phyloP scores from a whole-genome alignment of 2,888 invertebrate genomes.

The Eilema caniola region DNA sequence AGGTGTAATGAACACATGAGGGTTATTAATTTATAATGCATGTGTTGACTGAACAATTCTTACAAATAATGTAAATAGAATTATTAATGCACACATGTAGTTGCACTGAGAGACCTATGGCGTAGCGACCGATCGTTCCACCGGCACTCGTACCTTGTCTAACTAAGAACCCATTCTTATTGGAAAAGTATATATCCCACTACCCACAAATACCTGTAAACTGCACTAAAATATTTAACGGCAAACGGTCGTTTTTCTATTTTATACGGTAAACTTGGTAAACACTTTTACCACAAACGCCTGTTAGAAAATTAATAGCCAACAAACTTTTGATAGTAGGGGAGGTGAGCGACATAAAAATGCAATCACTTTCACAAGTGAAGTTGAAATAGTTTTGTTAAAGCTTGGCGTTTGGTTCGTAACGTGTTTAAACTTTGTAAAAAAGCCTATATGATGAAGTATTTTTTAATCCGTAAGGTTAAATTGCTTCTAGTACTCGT shows the following conservation, averaged over 20 bases:
- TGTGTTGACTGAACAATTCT: background rate
- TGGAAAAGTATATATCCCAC: background rate
- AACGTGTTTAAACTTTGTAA: too few species aligned
- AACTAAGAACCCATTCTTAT: background rate
- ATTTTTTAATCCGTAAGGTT: too few species aligned
- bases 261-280: background rate
- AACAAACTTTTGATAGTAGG: conserved; percentile 3
- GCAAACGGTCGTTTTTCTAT: conserved; percentile 1
- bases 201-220: background rate
- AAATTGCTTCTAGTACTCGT: too few species aligned
- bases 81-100: background rate
- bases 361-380: background rate
- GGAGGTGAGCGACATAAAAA: background rate
- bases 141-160: background rate
- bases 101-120: background rate
- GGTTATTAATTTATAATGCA: background rate
- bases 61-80: background rate
- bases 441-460: too few species aligned
- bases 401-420: too few species aligned
- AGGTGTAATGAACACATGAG: too few species aligned
- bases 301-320: conserved; percentile 10
- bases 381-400: too few species aligned
- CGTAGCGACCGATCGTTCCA: background rate
- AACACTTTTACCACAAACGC: background rate
- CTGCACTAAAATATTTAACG: background rate